Percentiles rank a stretch among this genome's conserved stretches.
Evolutionary conservation across 37 sponge, comb jelly and placozoan species (phyloP).

Genomic region (Agelas oroides): DNA sequence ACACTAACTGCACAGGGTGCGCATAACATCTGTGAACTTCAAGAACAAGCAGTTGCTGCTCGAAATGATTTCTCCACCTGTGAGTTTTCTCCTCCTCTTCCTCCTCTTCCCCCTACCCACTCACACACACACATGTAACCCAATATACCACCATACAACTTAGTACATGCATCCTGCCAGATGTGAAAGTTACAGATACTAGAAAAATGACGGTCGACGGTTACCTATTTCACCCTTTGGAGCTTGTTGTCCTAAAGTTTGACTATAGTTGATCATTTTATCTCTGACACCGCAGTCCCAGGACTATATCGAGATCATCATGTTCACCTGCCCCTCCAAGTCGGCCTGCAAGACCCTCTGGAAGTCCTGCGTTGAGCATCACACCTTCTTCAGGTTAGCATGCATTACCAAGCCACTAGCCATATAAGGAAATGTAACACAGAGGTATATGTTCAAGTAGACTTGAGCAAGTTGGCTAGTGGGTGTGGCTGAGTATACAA

Average conservation of each 20-base stretch:
- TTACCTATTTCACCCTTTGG: too few relatives aligned
- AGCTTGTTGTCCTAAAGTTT: neutral
- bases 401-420: too few relatives aligned
- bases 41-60: slow-evolving; percentile 72
- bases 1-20: too few relatives aligned
- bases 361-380: slow-evolving; percentile 94
- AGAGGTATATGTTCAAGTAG: too few relatives aligned
- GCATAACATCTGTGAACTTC: slow-evolving; percentile 78
- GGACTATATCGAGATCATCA: slow-evolving; percentile 57
- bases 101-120: neutral
- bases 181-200: too few relatives aligned
- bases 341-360: slow-evolving; percentile 85
- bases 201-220: too few relatives aligned
- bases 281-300: slow-evolving; percentile 29
- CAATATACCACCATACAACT: too few relatives aligned
- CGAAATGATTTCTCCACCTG: slow-evolving; percentile 74
- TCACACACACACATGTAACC: neutral
- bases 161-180: too few relatives aligned
- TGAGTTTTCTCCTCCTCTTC: slow-evolving; percentile 31
- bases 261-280: neutral
- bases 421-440: too few relatives aligned
- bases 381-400: slow-evolving; percentile 85
- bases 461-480: too few relatives aligned
- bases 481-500: too few relatives aligned
- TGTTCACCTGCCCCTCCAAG: slow-evolving; percentile 63